phyloP scores from a whole-genome alignment of 2,797 vertebrate species.

The Tinamus major region DNA sequence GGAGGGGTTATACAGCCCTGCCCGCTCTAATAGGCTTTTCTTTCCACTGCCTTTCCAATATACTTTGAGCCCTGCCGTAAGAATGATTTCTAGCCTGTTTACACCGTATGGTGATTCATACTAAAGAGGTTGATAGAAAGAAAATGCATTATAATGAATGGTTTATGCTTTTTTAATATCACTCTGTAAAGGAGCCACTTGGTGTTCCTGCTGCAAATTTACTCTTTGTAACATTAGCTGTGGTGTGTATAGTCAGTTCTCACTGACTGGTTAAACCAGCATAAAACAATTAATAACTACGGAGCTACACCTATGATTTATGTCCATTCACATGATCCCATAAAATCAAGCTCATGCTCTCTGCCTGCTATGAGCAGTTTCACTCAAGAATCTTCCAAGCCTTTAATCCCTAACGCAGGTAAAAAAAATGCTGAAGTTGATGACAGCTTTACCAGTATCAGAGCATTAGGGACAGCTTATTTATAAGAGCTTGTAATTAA shows the following conservation, averaged over 20 bases:
- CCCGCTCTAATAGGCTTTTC: neutral
- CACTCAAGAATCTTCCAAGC: neutral
- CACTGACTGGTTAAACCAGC: neutral
- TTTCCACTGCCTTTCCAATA: neutral
- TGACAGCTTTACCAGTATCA: neutral
- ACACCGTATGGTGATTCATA: neutral
- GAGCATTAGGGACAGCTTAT: neutral
- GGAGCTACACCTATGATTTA: neutral
- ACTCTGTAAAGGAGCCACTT: neutral
- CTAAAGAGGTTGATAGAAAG: slow-evolving; percentile 10
- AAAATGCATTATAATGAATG: slow-evolving; percentile 8
- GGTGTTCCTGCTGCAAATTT: neutral
- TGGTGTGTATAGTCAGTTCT: neutral
- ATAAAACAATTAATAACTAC: neutral
- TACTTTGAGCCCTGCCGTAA: slow-evolving; percentile 12
- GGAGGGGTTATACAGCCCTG: neutral
- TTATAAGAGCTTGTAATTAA: neutral
- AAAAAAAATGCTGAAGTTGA: neutral
- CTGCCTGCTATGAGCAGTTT: neutral
- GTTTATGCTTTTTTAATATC: slow-evolving; percentile 24
- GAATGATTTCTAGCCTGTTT: slow-evolving; percentile 22
- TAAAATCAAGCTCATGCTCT: neutral
- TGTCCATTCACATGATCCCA: neutral
- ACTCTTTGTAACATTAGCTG: neutral
- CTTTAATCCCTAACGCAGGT: neutral